Evolutionary conservation across 2,113 vertebrate genomes (phyloP).

Genomic region (Cromileptes altivelis): DNA sequence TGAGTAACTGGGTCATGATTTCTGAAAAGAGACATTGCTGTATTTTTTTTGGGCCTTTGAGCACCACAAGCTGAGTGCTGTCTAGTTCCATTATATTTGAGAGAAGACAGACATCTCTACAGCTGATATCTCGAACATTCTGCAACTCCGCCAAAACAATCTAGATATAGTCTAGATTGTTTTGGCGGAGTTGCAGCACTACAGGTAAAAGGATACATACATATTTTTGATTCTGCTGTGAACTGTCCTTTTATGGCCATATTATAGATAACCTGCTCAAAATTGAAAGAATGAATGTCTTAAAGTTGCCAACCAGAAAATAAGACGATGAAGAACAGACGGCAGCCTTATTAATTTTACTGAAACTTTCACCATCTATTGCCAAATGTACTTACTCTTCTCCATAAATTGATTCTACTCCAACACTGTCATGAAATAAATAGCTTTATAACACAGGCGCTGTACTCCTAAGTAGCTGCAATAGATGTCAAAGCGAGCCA

Average conservation of each 20-base stretch:
- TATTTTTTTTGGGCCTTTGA: too few species aligned
- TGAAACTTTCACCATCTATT: neutral
- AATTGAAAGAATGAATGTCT: neutral
- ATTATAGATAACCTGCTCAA: neutral
- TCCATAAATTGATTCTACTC: conserved; percentile 17
- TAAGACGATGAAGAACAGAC: neutral
- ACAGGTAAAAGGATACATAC: too few species aligned
- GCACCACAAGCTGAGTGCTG: too few species aligned
- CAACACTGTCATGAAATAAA: conserved; percentile 27
- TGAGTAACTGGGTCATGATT: too few species aligned
- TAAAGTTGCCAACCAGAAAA: neutral
- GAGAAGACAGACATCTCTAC: too few species aligned
- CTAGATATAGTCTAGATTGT: too few species aligned
- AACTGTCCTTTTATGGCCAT: neutral
- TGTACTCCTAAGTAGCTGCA: conserved; percentile 30
- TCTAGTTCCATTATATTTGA: too few species aligned
- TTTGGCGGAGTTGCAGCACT: too few species aligned
- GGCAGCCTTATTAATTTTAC: conserved; percentile 11
- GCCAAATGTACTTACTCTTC: conserved; percentile 21
- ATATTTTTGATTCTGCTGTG: neutral
- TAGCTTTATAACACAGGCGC: conserved; percentile 7
- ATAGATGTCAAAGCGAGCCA: conserved; percentile 49
- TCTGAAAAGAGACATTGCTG: too few species aligned
- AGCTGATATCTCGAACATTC: too few species aligned
- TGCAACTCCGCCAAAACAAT: too few species aligned